Percentiles rank a stretch among this genome's conserved stretches.
phyloP scores from a whole-genome alignment of 2,888 invertebrate genomes.

The Caenorhabditis drosophilae region DNA sequence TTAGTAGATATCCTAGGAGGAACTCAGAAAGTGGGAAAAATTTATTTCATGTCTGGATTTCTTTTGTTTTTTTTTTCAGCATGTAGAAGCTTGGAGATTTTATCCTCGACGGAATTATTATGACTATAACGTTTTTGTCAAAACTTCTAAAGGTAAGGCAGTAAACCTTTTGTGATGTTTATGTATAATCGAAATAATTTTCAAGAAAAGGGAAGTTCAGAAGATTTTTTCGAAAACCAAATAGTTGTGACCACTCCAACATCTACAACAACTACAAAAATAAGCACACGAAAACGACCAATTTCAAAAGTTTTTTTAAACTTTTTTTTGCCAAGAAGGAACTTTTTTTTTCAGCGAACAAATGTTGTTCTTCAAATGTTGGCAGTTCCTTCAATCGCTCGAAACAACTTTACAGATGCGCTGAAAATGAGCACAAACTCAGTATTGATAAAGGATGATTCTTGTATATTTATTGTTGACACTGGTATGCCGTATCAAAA shows the following conservation, averaged over 20 bases:
- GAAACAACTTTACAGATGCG: slow-evolving; percentile 37
- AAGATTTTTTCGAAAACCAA: too few species aligned
- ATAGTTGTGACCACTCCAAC: slow-evolving; percentile 32
- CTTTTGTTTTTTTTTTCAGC: too few species aligned
- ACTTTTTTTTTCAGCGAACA: slow-evolving; percentile 5
- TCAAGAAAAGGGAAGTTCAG: too few species aligned
- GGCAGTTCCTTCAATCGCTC: slow-evolving; percentile 17
- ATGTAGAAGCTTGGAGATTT: slow-evolving; percentile 22
- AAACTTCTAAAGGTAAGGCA: slow-evolving; percentile 16
- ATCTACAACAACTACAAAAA: slow-evolving; percentile 11
- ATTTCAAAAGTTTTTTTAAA: slow-evolving; percentile 6
- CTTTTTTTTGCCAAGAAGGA: slow-evolving; percentile 1
- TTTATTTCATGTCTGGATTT: too few species aligned
- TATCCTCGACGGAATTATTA: slow-evolving; percentile 30
- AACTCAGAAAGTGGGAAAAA: slow-evolving; percentile 17
- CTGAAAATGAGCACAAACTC: slow-evolving; percentile 39
- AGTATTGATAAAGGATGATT: slow-evolving; percentile 37
- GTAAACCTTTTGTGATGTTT: too few species aligned
- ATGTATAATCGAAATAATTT: too few species aligned
- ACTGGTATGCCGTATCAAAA: slow-evolving; percentile 47
- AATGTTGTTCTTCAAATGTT: slow-evolving; percentile 33
- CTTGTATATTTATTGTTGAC: slow-evolving; percentile 44
- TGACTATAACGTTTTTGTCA: slow-evolving; percentile 34
- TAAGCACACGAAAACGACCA: slow-evolving; percentile 18
- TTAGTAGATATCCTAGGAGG: slow-evolving; percentile 45